Base-by-base conservation (phyloP, 2,113 vertebrate genomes). In the Lutjanus erythropterus region DNA sequence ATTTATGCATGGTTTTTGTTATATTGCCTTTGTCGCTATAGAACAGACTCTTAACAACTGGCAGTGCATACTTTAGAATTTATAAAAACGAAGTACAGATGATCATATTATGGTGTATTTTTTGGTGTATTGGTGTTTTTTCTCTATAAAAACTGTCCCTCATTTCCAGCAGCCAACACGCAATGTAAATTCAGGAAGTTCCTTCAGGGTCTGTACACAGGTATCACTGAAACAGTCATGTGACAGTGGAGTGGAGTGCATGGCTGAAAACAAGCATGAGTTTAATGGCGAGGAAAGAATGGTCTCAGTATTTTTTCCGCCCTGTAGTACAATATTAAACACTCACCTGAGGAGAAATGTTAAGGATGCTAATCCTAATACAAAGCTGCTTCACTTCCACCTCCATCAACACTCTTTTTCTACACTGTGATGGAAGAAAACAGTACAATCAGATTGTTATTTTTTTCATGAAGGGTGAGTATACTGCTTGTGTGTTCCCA, bases 111-210 rank as follows among this genome's bases (percentile, higher is more conserved):
- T 55, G 14, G 6, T 8, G 15, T 31, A 18, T 55, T 55, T 31
- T 9, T 8, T 1, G 52, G 3, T 18, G 12, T 14, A 4, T 52
- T 25, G 12, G 1, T 52, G 1, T 14, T 49, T 10, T 4, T 11
- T 52, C 23, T 52, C 25, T 50, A 27, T 53, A 11, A 50, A n/a
- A n/a, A 47, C 46, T 6, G 9, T 52, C n/a, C 23, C 10, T 25
- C n/a, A 12, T 52, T 53, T 53, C 25, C 25, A 16, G 23, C 6
- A 6, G 2, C 9, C 16, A 10, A 31, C 9, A 1, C 27, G 3
- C 39, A 46, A 58, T 5, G 53, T 33, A 44, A 56, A 49, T 67
- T 58, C 39, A 35, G 41, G 42, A 56, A 39, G 49, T 53, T 41
- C 21, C 2, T n/a, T n/a, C 11, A 15, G 12, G 50, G 35, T n/a